phyloP scores from a whole-genome alignment of 2,888 invertebrate genomes.

The Bellardia bayeri region DNA sequence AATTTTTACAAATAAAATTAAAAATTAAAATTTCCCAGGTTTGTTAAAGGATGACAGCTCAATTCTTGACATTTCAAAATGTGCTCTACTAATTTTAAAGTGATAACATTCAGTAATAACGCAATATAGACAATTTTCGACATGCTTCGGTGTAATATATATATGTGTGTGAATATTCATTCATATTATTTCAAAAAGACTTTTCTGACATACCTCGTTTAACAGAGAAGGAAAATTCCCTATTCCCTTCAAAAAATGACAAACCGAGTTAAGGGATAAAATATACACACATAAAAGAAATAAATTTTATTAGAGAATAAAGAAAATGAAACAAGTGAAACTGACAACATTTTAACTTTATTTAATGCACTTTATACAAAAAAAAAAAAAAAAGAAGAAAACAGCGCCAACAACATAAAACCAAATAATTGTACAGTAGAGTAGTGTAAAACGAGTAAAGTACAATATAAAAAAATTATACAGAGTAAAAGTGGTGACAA shows the following conservation, averaged over 20 bases:
- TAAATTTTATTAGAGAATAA: slow-evolving; percentile 48
- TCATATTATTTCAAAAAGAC: background rate
- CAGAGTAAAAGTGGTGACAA: slow-evolving; percentile 51
- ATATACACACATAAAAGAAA: slow-evolving; percentile 30
- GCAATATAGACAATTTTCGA: too few species aligned
- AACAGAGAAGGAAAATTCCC: background rate
- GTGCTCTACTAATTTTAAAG: too few species aligned
- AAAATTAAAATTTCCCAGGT: too few species aligned
- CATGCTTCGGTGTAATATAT: too few species aligned
- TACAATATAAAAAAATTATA: background rate
- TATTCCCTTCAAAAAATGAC: background rate
- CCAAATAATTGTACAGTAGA: slow-evolving; percentile 58
- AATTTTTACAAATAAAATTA: too few species aligned
- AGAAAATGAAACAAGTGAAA: slow-evolving; percentile 58
- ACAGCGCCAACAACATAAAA: background rate
- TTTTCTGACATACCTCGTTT: background rate
- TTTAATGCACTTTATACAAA: slow-evolving; percentile 16
- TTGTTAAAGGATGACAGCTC: too few species aligned
- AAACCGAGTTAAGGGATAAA: slow-evolving; percentile 52
- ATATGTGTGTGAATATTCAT: too few species aligned
- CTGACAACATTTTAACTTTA: slow-evolving; percentile 50
- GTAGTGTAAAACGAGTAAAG: slow-evolving; percentile 18
- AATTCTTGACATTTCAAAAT: too few species aligned
- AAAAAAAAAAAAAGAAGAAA: background rate
- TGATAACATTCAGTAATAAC: too few species aligned